Conservation (phyloP, 2,797 vertebrate genomes). For the Chiropotes sagulatus region DNA sequence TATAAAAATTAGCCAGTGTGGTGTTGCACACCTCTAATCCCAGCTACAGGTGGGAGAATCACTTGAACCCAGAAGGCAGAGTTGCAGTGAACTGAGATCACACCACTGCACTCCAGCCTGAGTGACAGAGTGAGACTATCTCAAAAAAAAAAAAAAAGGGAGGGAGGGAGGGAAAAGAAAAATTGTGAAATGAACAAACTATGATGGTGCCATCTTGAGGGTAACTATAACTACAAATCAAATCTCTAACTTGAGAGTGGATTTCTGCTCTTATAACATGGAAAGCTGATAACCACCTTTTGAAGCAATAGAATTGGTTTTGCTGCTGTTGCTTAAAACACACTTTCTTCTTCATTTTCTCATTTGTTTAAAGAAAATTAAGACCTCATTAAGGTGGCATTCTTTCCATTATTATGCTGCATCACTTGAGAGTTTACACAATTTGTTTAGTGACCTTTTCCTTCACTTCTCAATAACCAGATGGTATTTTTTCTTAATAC, state of each 20-base stretch:
- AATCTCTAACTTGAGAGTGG: not conserved
- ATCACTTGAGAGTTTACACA: constrained; percentile 15
- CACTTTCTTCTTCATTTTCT: not conserved
- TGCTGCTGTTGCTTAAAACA: not conserved
- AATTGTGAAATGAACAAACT: not conserved
- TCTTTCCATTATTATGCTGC: not conserved
- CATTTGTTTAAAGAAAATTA: constrained; percentile 7
- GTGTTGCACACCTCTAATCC: no score
- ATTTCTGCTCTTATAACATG: not conserved
- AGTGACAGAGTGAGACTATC: no score
- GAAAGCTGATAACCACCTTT: not conserved
- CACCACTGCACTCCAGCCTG: no score
- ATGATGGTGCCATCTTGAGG: not conserved
- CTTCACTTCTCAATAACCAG: not conserved
- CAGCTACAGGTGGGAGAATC: no score
- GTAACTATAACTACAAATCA: not conserved
- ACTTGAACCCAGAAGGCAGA: no score
- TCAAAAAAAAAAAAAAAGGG: not conserved
- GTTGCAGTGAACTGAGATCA: no score
- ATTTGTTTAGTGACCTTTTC: not conserved
- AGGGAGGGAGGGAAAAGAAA: no score
- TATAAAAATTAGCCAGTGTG: no score
- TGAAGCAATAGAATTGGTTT: constrained; percentile 13
- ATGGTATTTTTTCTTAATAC: not conserved
- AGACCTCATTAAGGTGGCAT: not conserved